These are phyloP conservation scores for Orchestia grillus DNA, from an alignment of 1,140 invertebrate species.

Conservation along the genomic window DNA sequence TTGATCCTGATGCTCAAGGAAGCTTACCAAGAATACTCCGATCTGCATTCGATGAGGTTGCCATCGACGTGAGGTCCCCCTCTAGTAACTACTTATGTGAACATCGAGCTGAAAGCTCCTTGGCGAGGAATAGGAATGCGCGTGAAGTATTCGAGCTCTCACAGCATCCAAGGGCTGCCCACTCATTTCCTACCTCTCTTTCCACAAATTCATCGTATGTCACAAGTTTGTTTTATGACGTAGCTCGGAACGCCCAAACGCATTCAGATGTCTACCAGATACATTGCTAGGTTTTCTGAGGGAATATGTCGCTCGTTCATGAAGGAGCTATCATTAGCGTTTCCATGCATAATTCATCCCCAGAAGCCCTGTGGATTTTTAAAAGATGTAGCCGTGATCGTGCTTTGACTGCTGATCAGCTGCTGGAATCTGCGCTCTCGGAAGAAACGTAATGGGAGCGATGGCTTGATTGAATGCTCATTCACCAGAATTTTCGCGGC, in stretches of 20 bases:
- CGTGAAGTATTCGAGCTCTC: no score
- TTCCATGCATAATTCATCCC: not conserved
- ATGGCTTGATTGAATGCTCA: not conserved
- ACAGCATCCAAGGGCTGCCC: no score
- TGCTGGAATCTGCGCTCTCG: not conserved
- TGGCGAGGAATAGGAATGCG: no score
- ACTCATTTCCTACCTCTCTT: not conserved
- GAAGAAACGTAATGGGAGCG: no score
- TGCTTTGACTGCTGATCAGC: not conserved
- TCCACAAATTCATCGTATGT: not conserved
- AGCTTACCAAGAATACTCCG: not conserved
- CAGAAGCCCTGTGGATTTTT: not conserved
- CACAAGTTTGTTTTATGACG: not conserved
- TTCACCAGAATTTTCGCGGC: not conserved
- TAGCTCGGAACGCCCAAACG: not conserved
- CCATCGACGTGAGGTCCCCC: no score
- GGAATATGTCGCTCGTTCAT: not conserved
- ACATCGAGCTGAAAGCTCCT: no score
- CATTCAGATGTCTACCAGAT: not conserved
- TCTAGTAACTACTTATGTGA: no score
- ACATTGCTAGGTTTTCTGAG: not conserved
- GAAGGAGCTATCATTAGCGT: not conserved
- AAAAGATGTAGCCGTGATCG: not conserved
- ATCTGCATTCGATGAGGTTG: no score
- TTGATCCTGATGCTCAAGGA: not conserved